Base-by-base conservation (phyloP, 2,797 vertebrate genomes). In the Coluber constrictor region DNA sequence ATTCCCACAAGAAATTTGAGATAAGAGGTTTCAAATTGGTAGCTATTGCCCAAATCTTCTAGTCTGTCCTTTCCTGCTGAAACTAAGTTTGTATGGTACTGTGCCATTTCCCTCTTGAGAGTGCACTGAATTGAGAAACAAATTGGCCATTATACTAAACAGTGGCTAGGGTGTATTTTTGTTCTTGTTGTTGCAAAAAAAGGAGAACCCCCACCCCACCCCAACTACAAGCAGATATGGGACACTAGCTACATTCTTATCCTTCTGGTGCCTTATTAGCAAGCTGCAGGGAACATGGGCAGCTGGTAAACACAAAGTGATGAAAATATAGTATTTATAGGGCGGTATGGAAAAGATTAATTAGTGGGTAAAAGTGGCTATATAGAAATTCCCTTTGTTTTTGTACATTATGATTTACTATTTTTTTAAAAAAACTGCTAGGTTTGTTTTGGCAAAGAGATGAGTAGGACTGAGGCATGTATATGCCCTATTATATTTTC, bases 201-300 rank as follows among this genome's bases (percentile, higher is more conserved):
- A 43, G 18, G 1, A 11, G 4, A 43, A 11, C 20, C 1, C 3
- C 47, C 7, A 6, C 47, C 6, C 1, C 6, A 7, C 47, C 47
- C 6, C 47, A 0, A 23, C 74, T 47, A 5, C 37, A 83, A 83
- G 4, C 37, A 43, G 37, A 23, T 83, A 12, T 83, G 74, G 18
- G 74, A 47, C 37, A 47, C 37, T 25, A 43, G 74, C 9, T 25
- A 83, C 20, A 23, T 83, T 10, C 37, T 79, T 43, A 43, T 9
- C 37, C 37, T 83, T 83, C 37, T 83, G 74, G 23, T 83, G 18
- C 18, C 32, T 20, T 79, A 23, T 37, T 79, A 79, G 16, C 43
- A 43, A 43, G 18, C 70, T 79, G 3, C 70, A 79, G 18, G 32
- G 70, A 79, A 4, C 37, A 10, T 43, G 74, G 74, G 8, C 18